Evolutionary conservation across 2,797 vertebrate genomes (phyloP), one percentile per base, ranked within the genome.

Genomic region (Hylomyscus alleni): DNA sequence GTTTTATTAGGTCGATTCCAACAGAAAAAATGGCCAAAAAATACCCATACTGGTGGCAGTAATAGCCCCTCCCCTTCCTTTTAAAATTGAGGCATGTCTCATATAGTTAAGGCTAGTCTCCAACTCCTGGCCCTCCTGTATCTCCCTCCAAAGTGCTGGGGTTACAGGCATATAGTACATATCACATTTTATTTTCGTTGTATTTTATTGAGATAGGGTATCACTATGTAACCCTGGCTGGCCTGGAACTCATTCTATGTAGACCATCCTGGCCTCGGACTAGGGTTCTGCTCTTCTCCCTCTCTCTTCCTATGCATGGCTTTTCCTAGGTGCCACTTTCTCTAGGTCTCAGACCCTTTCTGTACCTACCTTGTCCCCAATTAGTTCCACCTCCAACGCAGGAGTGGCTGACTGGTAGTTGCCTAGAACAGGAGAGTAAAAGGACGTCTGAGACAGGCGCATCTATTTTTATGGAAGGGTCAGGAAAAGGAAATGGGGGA

Each of bases 361-460:
- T 58, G 19, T 2, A 60, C 92, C 88, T 95, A 98, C 98, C 95
- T 97, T 98, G 76, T 97, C 93, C 31, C 98, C 98, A 56, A 96
- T 96, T 34, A 98, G 73, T 83, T 98, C 97, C 67, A 98, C 94
- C 54, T 98, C 98, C 93, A 98, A 44, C 20, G 56, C 0, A 34
- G 97, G 95, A 91, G 50, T 95, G 26, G 90, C 77, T 60, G 47
- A 31, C 12, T 91, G 86, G 1, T 85, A 7, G 47, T 85, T 97
- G 47, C 52, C 97, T 97, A 19, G 34, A 88, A 82, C 20, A 84
- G 56, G 72, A 95, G 73, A 69, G 85, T 90, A 80, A 20, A 94
- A 94, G 52, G 60, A 75, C n/a, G 88, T 88, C 47, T 95, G 94
- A 92, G 31, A 89, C 0, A 65, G 80, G 13, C n/a, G 31, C 15